Conservation (phyloP, 92 coral and sea anemone genomes). For the Porites evermanni region DNA sequence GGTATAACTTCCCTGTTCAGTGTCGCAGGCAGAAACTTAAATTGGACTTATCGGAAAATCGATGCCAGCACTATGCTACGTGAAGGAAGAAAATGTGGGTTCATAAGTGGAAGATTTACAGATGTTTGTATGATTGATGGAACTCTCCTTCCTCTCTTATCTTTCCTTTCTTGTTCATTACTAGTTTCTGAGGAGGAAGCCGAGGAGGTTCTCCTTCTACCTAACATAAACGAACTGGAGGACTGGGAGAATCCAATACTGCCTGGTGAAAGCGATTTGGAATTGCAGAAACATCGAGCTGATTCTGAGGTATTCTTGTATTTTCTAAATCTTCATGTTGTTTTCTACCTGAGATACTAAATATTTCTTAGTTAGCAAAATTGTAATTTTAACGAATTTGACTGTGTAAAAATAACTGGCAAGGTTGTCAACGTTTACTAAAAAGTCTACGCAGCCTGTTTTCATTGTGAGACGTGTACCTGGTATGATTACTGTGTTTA, state of each 20-base stretch:
- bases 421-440: background rate
- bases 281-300: background rate
- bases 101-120: no score
- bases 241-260: constrained; percentile 32
- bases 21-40: no score
- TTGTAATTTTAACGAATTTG: background rate
- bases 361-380: background rate
- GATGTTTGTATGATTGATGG: no score
- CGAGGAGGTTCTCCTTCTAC: background rate
- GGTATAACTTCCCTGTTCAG: no score
- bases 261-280: background rate
- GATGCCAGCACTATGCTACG: no score
- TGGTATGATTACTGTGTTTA: background rate
- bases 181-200: constrained; percentile 35
- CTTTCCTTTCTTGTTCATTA: background rate
- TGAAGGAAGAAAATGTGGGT: no score
- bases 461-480: background rate
- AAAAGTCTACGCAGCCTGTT: background rate
- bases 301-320: constrained; percentile 25
- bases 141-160: no score
- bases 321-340: background rate
- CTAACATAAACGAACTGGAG: constrained; percentile 17
- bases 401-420: background rate
- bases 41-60: no score
- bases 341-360: no score